These are phyloP conservation scores for Syngnathus typhle DNA, from an alignment of 2,113 vertebrate genomes.

Conservation along the genomic window DNA sequence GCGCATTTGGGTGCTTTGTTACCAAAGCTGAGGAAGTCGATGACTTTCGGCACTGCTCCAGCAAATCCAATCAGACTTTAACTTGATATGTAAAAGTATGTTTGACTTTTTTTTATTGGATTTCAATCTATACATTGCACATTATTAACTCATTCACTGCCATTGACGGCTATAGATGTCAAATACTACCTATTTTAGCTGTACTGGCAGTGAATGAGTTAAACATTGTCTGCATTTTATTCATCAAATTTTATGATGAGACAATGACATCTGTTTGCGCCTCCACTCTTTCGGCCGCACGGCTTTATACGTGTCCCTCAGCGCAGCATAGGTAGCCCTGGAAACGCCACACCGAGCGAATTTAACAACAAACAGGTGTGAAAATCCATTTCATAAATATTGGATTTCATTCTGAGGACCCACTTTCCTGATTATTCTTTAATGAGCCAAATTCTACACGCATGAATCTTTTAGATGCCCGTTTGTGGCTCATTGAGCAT, in stretches of 20 bases:
- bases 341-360: slow-evolving; percentile 48
- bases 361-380: slow-evolving; percentile 48
- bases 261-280: no score
- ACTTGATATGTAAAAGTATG: neutral
- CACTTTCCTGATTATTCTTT: slow-evolving; percentile 67
- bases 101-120: neutral
- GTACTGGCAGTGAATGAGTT: no score
- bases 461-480: slow-evolving; percentile 70
- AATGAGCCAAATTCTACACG: slow-evolving; percentile 70
- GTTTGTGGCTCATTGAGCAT: slow-evolving; percentile 51
- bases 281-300: neutral
- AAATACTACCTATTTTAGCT: no score
- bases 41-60: neutral
- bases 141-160: no score
- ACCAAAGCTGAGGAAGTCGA: neutral
- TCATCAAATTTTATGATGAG: neutral
- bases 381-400: slow-evolving; percentile 73
- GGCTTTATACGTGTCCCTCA: slow-evolving; percentile 1
- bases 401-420: slow-evolving; percentile 67
- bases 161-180: no score
- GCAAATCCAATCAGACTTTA: neutral
- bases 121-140: neutral
- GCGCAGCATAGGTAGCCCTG: slow-evolving; percentile 33
- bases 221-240: no score
- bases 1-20: neutral